Conservation (phyloP, 2,113 vertebrate species). For the Gambusia holbrooki region DNA sequence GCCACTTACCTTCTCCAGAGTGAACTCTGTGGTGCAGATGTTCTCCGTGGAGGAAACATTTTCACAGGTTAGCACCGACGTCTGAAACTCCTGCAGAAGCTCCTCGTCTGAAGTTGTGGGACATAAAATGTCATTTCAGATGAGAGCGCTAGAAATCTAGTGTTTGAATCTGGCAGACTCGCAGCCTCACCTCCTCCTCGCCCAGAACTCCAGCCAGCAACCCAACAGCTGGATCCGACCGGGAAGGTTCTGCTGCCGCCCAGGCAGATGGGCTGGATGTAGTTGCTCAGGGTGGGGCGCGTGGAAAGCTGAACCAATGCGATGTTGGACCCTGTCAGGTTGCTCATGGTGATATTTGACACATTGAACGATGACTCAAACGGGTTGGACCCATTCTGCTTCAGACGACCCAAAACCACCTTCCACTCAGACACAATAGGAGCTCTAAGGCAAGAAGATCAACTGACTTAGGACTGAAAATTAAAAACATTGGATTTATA, state of each 20-base stretch:
- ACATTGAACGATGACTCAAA: slow-evolving; percentile 13
- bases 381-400: slow-evolving; percentile 32
- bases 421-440: neutral
- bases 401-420: slow-evolving; percentile 51
- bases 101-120: slow-evolving; percentile 23
- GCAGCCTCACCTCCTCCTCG: slow-evolving; percentile 54
- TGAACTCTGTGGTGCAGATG: slow-evolving; percentile 51
- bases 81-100: slow-evolving; percentile 56
- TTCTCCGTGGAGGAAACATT: slow-evolving; percentile 9
- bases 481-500: neutral
- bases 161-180: rapidly evolving
- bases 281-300: slow-evolving; percentile 60
- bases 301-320: slow-evolving; percentile 73
- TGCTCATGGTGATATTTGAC: slow-evolving; percentile 35
- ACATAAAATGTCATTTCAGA: neutral
- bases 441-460: slow-evolving; percentile 8
- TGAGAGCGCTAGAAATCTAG: neutral
- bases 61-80: slow-evolving; percentile 36
- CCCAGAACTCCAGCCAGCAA: slow-evolving; percentile 81
- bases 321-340: slow-evolving; percentile 72
- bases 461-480: neutral
- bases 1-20: slow-evolving; percentile 47
- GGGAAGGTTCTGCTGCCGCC: slow-evolving; percentile 67
- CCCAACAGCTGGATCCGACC: slow-evolving; percentile 71
- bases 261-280: slow-evolving; percentile 83